These are phyloP conservation scores for Agrypnia vestita DNA, from an alignment of 1,140 invertebrate species.

Conservation along the genomic window DNA sequence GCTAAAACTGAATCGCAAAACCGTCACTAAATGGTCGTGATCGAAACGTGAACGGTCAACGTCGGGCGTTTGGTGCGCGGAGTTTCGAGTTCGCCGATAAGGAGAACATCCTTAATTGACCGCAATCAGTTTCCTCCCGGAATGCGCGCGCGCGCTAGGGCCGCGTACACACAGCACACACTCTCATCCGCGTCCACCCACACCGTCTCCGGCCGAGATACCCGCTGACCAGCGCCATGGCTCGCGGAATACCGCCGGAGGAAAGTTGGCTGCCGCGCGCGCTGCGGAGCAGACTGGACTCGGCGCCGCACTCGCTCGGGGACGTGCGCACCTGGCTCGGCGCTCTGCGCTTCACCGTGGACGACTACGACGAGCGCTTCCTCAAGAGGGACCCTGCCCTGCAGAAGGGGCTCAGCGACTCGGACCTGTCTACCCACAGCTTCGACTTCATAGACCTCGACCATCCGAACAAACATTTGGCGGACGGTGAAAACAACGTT, in stretches of 20 bases:
- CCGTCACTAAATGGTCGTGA: background rate
- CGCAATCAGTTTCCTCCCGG: constrained; percentile 43
- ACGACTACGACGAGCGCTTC: constrained; percentile 69
- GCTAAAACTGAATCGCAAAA: too few relatives aligned
- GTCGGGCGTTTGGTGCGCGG: background rate
- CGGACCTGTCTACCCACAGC: constrained; percentile 46
- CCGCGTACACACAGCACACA: constrained; percentile 6
- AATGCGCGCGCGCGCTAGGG: background rate
- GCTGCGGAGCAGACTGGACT: constrained; percentile 34
- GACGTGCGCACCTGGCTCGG: constrained; percentile 67
- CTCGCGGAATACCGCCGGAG: constrained; percentile 65
- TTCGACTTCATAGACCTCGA: constrained; percentile 62
- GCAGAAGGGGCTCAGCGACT: constrained; percentile 58
- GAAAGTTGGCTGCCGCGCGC: constrained; percentile 70
- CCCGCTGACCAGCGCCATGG: constrained; percentile 27
- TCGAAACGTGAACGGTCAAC: constrained; percentile 19
- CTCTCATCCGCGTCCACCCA: background rate
- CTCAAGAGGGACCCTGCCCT: constrained; percentile 40
- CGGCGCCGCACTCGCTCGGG: background rate
- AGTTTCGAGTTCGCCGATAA: constrained; percentile 32
- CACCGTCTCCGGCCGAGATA: constrained; percentile 24
- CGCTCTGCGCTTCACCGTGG: constrained; percentile 65
- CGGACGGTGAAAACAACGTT: background rate
- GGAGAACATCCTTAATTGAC: constrained; percentile 46
- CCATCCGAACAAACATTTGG: background rate